phyloP scores from a whole-genome alignment of 2,888 invertebrate genomes.

The Agriotes lineatus region DNA sequence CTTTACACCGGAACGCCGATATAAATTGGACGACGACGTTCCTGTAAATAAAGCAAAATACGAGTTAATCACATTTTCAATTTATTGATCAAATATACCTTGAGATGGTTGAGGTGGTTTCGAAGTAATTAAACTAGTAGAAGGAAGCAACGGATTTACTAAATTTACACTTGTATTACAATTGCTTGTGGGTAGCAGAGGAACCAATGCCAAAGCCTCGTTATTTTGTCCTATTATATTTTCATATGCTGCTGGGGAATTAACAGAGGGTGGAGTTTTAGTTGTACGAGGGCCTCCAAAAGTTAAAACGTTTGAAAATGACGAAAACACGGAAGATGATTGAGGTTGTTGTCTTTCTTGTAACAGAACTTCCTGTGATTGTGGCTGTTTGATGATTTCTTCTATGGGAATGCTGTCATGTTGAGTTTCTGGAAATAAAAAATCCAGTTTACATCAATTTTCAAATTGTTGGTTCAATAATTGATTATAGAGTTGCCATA shows the following conservation, averaged over 20 bases:
- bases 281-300: slow-evolving; percentile 9
- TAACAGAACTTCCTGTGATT: not conserved
- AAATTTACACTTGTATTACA: not conserved
- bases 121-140: not conserved
- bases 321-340: slow-evolving; percentile 75
- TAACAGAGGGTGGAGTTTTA: slow-evolving; percentile 2
- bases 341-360: slow-evolving; percentile 43
- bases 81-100: not conserved
- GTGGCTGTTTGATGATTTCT: not conserved
- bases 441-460: too few species aligned
- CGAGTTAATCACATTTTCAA: not conserved
- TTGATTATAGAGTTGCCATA: too few species aligned
- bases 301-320: slow-evolving; percentile 69
- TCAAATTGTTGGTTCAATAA: not conserved
- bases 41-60: slow-evolving; percentile 48
- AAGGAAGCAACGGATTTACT: slow-evolving; percentile 1
- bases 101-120: not conserved
- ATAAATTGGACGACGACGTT: slow-evolving; percentile 68
- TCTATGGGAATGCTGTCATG: not conserved
- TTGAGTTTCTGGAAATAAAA: not conserved
- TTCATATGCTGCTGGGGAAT: not conserved
- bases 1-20: slow-evolving; percentile 75
- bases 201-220: not conserved
- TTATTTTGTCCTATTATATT: not conserved
- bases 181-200: not conserved